Conservation (phyloP, 2,797 vertebrate species). For the Glyptemys insculpta region DNA sequence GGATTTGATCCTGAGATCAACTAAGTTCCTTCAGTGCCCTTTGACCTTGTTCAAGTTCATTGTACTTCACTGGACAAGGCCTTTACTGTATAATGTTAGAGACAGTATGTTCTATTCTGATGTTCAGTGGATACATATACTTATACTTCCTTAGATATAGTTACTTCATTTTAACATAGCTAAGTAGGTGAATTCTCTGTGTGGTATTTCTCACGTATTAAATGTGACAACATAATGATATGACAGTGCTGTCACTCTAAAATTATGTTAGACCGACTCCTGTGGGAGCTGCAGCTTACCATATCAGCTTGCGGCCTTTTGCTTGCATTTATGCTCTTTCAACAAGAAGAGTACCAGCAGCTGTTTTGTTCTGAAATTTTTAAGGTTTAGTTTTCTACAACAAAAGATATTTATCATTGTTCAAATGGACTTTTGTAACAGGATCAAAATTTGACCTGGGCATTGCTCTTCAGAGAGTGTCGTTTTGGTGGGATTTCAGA, state of each 20-base stretch:
- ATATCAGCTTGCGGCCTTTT: slow-evolving; percentile 6
- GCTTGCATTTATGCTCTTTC: background rate
- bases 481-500: background rate
- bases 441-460: background rate
- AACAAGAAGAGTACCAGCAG: background rate
- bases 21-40: slow-evolving; percentile 20
- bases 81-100: background rate
- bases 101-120: background rate
- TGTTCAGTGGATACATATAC: slow-evolving; percentile 24
- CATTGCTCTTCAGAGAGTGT: background rate
- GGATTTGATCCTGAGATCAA: slow-evolving; percentile 18
- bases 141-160: slow-evolving; percentile 40
- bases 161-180: slow-evolving; percentile 19
- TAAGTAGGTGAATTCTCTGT: background rate
- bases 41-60: slow-evolving; percentile 42
- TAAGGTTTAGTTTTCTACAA: background rate
- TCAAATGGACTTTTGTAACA: background rate
- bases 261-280: background rate
- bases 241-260: slow-evolving; percentile 44
- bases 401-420: background rate
- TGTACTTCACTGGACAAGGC: background rate
- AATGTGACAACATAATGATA: slow-evolving; percentile 8
- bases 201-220: slow-evolving; percentile 46
- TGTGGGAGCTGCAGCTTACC: slow-evolving; percentile 7
- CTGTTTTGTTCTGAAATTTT: slow-evolving; percentile 1